Conservation (phyloP, 1,140 invertebrate genomes). For the Vanessa atalanta region DNA sequence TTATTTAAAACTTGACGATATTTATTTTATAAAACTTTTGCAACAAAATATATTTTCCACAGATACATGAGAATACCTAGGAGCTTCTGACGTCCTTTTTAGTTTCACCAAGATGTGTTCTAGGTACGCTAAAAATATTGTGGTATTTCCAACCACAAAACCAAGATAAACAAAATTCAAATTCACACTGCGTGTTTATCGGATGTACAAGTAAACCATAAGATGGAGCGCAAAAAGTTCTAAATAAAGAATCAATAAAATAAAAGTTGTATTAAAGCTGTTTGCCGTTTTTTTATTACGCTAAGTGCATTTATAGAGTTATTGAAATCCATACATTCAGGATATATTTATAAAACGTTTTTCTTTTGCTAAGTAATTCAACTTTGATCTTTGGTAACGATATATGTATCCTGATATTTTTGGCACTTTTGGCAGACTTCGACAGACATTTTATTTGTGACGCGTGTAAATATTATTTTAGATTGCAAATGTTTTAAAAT, state of each 20-base stretch:
- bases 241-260: too few relatives aligned
- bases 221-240: too few relatives aligned
- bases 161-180: not conserved
- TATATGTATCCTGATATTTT: not conserved
- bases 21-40: too few relatives aligned
- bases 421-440: slow-evolving; percentile 4
- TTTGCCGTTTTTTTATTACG: too few relatives aligned
- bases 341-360: slow-evolving; percentile 4
- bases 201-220: too few relatives aligned
- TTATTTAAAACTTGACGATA: too few relatives aligned
- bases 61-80: too few relatives aligned
- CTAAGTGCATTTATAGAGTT: not conserved
- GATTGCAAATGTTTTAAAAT: slow-evolving; percentile 14
- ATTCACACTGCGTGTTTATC: not conserved
- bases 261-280: too few relatives aligned
- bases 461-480: slow-evolving; percentile 13
- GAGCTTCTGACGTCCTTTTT: not conserved
- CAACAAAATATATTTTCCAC: too few relatives aligned
- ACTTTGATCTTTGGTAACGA: slow-evolving; percentile 21
- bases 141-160: slow-evolving; percentile 1
- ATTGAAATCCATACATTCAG: not conserved
- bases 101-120: not conserved
- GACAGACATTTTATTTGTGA: not conserved
- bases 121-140: not conserved
- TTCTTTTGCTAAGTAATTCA: slow-evolving; percentile 5